Base-by-base conservation (phyloP, 2,113 vertebrate genomes). In the Riparia riparia region DNA sequence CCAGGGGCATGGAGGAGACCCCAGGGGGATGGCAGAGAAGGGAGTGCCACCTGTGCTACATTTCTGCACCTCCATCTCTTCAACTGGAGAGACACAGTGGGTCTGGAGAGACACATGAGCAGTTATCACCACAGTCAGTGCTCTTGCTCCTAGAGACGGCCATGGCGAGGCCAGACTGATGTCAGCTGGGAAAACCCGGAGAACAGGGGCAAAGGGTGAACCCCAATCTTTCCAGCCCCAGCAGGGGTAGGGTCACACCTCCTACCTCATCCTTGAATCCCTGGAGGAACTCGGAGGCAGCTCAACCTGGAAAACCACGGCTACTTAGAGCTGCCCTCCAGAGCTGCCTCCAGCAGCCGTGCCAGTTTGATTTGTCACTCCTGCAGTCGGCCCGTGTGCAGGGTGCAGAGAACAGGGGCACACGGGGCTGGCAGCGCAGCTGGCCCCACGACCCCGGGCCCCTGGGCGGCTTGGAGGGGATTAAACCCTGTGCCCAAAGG, bases 41-140 rank as follows among this genome's bases (percentile, higher is more conserved):
- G 37, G 17, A 34, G 12, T 61, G 68, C 17, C 2, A 1, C 41
- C 41, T 6, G 2, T 10, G 21, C 51, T 7, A 7, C 29, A 22
- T 32, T 87, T 73, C 37, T 44, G 58, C 4, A 9, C 7, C 82
- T 82, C 63, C 24, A 6, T n/a, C 70, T 49, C 56, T 10, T 25
- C 1, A 1, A 17, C 50, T 5, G 0, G 12, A 53, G 31, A 45
- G 39, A 17, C 61, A 12, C 0, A 0, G 29, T 6, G 29, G 8
- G 34, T 31, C 63, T 7, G 2, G 18, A n/a, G 34, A 50, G 24
- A 47, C 18, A 24, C 37, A 37, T 37, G 37, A 37, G 37, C 37
- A 8, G 37, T 37, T 37, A 37, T 29, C 73, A 39, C 49, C 1
- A 1, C 0, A 0, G 45, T 21, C 4, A 1, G 53, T 5, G 45